Evolutionary conservation across 1,140 invertebrate genomes (phyloP).

Genomic region (Bicyclus anynana): DNA sequence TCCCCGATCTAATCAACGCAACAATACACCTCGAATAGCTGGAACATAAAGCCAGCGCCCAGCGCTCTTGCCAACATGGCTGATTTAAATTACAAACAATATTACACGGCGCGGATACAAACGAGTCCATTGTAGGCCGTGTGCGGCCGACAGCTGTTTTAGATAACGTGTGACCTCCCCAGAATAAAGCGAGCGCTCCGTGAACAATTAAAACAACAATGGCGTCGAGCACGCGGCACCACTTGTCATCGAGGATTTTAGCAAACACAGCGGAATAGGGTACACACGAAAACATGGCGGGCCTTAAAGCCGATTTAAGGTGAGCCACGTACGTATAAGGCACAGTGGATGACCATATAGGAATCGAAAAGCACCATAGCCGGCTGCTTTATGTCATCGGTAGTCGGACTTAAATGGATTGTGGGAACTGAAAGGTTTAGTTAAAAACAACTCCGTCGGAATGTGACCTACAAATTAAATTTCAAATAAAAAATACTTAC

Average conservation of each 20-base stretch:
- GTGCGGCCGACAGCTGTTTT: slow-evolving; percentile 70
- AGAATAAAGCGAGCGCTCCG: slow-evolving; percentile 57
- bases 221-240: slow-evolving; percentile 17
- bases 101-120: slow-evolving; percentile 67
- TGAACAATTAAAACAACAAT: slow-evolving; percentile 58
- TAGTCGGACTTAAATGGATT: not conserved
- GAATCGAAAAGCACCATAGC: not conserved
- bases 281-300: slow-evolving; percentile 3
- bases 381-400: not conserved
- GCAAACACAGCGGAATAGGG: slow-evolving; percentile 17
- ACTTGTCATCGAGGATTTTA: slow-evolving; percentile 21
- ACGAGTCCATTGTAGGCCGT: slow-evolving; percentile 68
- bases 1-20: slow-evolving; percentile 71
- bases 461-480: too few species aligned
- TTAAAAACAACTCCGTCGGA: too few species aligned
- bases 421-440: not conserved
- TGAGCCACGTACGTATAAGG: not conserved
- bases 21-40: slow-evolving; percentile 69
- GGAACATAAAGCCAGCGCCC: slow-evolving; percentile 61
- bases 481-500: too few species aligned
- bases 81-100: slow-evolving; percentile 75
- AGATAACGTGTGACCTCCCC: slow-evolving; percentile 72
- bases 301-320: not conserved
- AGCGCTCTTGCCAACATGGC: slow-evolving; percentile 46
- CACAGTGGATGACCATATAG: not conserved